Evolutionary conservation across 2,888 invertebrate genomes (phyloP), one percentile per base, ranked within the genome.

Genomic region (Abscondita cerata): DNA sequence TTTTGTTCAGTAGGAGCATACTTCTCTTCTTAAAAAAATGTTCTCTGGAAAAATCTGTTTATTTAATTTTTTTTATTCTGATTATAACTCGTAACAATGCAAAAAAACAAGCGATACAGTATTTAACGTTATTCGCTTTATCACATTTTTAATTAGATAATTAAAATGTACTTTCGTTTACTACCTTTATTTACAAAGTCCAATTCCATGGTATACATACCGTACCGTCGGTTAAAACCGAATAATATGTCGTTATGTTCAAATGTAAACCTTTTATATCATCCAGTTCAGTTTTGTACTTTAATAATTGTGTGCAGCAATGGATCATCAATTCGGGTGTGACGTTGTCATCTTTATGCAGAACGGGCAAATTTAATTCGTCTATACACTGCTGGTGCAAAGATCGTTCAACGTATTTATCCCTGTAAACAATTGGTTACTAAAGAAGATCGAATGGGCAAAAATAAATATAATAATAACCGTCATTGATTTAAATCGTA

Each of bases 171-270:
- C 12, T 44, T 44, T 3, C 19, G 12, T 31, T n/a, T n/a, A n/a
- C n/a, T n/a, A n/a, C n/a, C n/a, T n/a, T n/a, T n/a, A n/a, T n/a
- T n/a, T 55, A 55, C 12, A 59, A 44, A 38, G 19, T 51, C 85
- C 92, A 96, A 80, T 96, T 91, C 96, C 96, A 96, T 13, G 96
- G 96, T 78, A 96, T 90, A 76, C 95, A 96, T 54, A 96, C 85
- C 58, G 92, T 90, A 0, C 97, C 97, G 80, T 96, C 96, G 0
- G 90, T 89, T 75, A 95, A 84, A 48, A 97, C 91, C 0, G 95
- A 94, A 78, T 95, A 96, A 80, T 95, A 96, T 76, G 93, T 93
- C 0, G 95, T 92, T 54, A 96, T 88, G 77, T 89, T 89, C 1
- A 97, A 80, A 71, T 89, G 87, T 48, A 90, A 84, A 48, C 89